Conservation (phyloP, 2,113 vertebrate species). For the Hyla sarda region DNA sequence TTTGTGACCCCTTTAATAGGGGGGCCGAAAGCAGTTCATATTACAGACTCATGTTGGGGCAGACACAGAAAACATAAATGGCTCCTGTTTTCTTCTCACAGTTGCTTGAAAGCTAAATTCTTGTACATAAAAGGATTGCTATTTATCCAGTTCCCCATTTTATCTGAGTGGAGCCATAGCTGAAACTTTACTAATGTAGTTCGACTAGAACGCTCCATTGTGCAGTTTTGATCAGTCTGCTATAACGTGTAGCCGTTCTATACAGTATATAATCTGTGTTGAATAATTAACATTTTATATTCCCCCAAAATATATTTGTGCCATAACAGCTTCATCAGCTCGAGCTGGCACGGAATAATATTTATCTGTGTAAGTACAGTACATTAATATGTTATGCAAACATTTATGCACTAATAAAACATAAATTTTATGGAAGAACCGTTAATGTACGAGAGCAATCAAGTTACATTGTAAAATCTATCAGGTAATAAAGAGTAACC, state of each 20-base stretch:
- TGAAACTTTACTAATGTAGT: too few species aligned
- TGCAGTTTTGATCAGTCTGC: not conserved
- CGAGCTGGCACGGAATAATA: not conserved
- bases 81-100: too few species aligned
- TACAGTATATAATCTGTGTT: not conserved
- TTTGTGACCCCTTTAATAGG: too few species aligned
- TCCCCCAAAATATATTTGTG: not conserved
- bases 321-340: not conserved
- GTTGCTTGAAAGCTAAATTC: too few species aligned
- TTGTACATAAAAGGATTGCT: too few species aligned
- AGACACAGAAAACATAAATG: too few species aligned
- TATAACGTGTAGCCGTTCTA: not conserved
- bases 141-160: too few species aligned
- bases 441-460: not conserved
- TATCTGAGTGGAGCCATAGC: too few species aligned
- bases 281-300: not conserved
- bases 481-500: not conserved
- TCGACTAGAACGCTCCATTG: too few species aligned
- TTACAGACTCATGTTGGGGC: too few species aligned
- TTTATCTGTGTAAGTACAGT: not conserved
- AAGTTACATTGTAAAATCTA: not conserved
- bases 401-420: slow-evolving; percentile 20
- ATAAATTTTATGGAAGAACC: not conserved
- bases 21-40: too few species aligned
- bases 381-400: slow-evolving; percentile 4